Evolutionary conservation across 1,140 invertebrate genomes (phyloP), one percentile per base, ranked within the genome.

Genomic region (Ephestia elutella): DNA sequence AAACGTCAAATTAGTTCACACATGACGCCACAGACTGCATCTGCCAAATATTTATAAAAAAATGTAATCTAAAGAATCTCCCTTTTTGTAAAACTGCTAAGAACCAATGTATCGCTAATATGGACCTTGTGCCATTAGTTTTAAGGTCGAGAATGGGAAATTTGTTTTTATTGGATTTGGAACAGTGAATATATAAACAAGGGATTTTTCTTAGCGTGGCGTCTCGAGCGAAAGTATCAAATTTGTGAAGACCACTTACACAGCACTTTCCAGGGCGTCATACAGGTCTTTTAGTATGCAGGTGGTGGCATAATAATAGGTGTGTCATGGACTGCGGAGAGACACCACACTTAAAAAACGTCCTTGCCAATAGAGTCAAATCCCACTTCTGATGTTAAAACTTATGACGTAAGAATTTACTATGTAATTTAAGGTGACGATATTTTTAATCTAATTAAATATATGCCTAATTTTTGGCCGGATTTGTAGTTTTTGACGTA

Each of bases 41-140:
- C 66, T 75, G 73, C 73, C 73, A 75, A 75, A 75, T 73, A 65
- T 59, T 63, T 51, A 28, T 57, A 60, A 48, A 49, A 55, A 62
- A 53, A 57, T 18, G 10, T 65, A 57, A 15, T 44, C 38, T 5
- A 15, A 15, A 3, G n/a, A 15, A 44, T 44, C 32, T 44, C 13
- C 38, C 2, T 44, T 44, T 32, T 54, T 60, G 57, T 62, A 66
- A 66, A 57, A 20, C 60, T 56, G 57, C 57, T 32, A 55, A 44
- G n/a, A 44, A 15, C 38, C 38, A 44, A 15, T 44, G n/a, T 44
- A 44, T 15, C 38, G 38, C 38, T 44, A 44, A 15, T 4, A 15
- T 44, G 38, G 5, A 44, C 10, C 15, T 44, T 44, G 4, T 15
- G 1, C 10, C 15, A n/a, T 44, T 44, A 44, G 38, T 15, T 44